These are phyloP conservation scores for Griposia aprilina DNA, from an alignment of 2,888 invertebrate genomes.

Conservation along the genomic window DNA sequence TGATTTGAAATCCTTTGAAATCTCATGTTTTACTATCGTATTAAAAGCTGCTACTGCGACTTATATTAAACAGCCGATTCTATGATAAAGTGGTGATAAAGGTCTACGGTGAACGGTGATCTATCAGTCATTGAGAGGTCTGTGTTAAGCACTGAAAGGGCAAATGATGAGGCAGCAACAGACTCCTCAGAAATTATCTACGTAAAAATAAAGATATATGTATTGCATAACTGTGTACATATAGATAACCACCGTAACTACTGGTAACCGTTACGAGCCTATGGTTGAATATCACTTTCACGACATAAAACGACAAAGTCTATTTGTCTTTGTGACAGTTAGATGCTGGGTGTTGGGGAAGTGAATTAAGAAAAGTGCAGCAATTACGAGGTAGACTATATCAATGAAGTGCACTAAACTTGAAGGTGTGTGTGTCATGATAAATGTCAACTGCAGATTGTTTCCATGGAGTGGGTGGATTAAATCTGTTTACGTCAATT, in stretches of 20 bases:
- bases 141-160: neutral
- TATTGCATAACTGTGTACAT: too few species aligned
- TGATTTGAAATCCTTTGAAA: neutral
- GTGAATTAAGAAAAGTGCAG: neutral
- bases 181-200: neutral
- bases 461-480: neutral
- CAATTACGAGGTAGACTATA: too few species aligned
- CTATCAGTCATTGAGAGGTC: neutral
- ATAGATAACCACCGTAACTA: too few species aligned
- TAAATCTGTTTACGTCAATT: neutral
- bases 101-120: too few species aligned
- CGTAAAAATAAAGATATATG: neutral
- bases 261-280: neutral
- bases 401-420: neutral
- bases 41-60: neutral
- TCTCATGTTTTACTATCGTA: constrained; percentile 11
- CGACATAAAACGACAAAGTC: too few species aligned
- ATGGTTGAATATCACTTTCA: neutral
- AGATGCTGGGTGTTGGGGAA: too few species aligned
- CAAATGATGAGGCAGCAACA: neutral
- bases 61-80: neutral
- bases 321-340: neutral
- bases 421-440: neutral
- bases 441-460: neutral
- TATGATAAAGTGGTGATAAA: neutral